Percentiles rank a stretch among this genome's conserved stretches.
Evolutionary conservation across 2,797 vertebrate species (phyloP).

Genomic region (Cephalopachus bancanus): DNA sequence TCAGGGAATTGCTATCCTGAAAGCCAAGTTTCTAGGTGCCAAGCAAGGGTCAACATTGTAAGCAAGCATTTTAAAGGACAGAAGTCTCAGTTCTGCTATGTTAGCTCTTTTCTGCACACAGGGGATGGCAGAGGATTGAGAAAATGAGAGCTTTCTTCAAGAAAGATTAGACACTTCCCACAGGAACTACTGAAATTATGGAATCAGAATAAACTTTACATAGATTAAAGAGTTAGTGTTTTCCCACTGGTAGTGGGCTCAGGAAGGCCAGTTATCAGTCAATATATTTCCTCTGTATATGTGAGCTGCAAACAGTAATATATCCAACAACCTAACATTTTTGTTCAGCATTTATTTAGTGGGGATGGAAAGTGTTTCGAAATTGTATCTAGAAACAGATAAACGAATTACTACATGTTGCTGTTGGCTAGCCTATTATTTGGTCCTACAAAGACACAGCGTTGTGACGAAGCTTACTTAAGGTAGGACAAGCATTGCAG

Average conservation of each 20-base stretch:
- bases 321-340: neutral
- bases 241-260: neutral
- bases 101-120: neutral
- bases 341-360: neutral
- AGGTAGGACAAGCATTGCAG: neutral
- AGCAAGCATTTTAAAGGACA: neutral
- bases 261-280: neutral
- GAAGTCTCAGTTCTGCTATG: neutral
- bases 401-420: neutral
- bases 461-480: neutral
- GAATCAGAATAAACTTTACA: neutral
- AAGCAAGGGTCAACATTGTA: neutral
- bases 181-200: slow-evolving; percentile 15
- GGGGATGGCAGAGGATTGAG: neutral
- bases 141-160: neutral
- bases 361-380: neutral
- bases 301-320: neutral
- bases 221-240: neutral
- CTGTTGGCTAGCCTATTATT: neutral
- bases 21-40: slow-evolving; percentile 45
- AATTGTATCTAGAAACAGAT: slow-evolving; percentile 4
- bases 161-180: neutral
- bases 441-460: neutral
- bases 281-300: neutral
- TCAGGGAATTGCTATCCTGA: neutral